phyloP scores from a whole-genome alignment of 2,888 invertebrate genomes.

The Acanthosoma haemorrhoidale region DNA sequence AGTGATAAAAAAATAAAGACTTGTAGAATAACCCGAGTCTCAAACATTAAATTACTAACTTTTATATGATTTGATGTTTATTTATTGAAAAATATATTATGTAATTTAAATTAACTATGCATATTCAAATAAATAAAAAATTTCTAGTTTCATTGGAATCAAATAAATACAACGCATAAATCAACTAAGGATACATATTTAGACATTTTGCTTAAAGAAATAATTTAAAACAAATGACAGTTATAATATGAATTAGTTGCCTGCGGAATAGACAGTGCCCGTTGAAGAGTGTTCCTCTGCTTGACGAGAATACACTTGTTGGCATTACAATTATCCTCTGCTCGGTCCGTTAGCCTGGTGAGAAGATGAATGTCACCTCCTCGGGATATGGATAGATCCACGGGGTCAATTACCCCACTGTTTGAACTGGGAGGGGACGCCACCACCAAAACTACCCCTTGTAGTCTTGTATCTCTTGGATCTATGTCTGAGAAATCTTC shows the following conservation, averaged over 20 bases:
- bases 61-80: too few relatives aligned
- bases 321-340: conserved; percentile 44
- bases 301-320: conserved; percentile 60
- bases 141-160: too few relatives aligned
- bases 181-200: too few relatives aligned
- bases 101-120: too few relatives aligned
- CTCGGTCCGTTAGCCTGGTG: conserved; percentile 62
- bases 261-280: conserved; percentile 73
- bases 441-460: conserved; percentile 58
- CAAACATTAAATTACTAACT: too few relatives aligned
- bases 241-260: conserved; percentile 49
- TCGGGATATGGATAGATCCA: conserved; percentile 61
- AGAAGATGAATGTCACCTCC: conserved; percentile 72
- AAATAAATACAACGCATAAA: too few relatives aligned
- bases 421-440: conserved; percentile 78
- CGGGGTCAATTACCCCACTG: conserved; percentile 64
- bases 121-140: too few relatives aligned
- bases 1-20: too few relatives aligned
- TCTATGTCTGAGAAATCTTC: conserved; percentile 42
- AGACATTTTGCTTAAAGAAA: too few relatives aligned
- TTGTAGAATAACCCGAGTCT: too few relatives aligned
- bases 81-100: too few relatives aligned
- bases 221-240: too few relatives aligned
- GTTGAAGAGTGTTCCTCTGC: conserved; percentile 66
- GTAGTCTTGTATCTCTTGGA: conserved; percentile 51